Percentiles rank a stretch among this genome's conserved stretches.
These are phyloP conservation scores for Alligator sinensis DNA, from an alignment of 2,113 vertebrate species.

Conservation along the genomic window DNA sequence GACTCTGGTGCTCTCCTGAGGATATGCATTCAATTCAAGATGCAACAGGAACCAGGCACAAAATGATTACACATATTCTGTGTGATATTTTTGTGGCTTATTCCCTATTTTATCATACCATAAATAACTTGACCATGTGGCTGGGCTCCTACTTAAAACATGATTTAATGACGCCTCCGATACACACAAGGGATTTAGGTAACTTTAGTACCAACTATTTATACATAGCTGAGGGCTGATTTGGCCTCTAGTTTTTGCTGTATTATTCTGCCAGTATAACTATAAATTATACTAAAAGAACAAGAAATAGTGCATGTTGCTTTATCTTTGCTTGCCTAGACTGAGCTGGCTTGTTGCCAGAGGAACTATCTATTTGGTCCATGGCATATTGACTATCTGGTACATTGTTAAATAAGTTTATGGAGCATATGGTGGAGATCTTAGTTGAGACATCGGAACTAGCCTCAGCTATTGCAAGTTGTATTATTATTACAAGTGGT, in stretches of 20 bases:
- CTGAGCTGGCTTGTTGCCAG: background rate
- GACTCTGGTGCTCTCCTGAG: too few species aligned
- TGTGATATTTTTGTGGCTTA: too few species aligned
- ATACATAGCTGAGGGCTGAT: background rate
- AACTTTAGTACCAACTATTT: background rate
- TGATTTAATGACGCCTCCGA: background rate
- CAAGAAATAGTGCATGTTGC: background rate
- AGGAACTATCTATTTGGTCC: background rate
- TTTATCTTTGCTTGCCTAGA: background rate
- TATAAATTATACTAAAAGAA: background rate
- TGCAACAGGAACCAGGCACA: too few species aligned
- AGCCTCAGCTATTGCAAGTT: background rate
- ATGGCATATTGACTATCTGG: background rate
- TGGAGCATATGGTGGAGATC: background rate
- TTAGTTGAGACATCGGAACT: background rate
- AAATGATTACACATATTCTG: too few species aligned
- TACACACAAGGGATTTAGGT: background rate
- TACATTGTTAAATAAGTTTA: background rate
- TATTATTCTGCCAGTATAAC: slow-evolving; percentile 37
- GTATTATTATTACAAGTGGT: too few species aligned
- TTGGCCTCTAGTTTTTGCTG: background rate
- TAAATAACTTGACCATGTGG: too few species aligned
- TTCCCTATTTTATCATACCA: too few species aligned
- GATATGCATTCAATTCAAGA: too few species aligned
- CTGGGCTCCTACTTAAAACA: too few species aligned